A percentile compares a stretch with the other conserved stretches of the same genome.
These are phyloP conservation scores for Taphrorychus bicolor DNA, from an alignment of 2,888 invertebrate species.

Conservation along the genomic window DNA sequence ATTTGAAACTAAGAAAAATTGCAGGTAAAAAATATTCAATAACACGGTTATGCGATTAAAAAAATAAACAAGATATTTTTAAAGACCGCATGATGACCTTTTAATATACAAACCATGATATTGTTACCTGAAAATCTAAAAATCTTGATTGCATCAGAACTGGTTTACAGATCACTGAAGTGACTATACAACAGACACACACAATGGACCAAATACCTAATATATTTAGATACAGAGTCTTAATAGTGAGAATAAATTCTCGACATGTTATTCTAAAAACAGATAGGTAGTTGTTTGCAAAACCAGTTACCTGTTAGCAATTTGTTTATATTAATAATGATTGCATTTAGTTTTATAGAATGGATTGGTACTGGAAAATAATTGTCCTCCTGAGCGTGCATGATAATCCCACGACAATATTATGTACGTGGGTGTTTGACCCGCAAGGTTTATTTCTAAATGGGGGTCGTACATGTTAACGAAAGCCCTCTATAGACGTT, in stretches of 20 bases:
- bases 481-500: no score
- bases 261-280: neutral
- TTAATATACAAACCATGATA: neutral
- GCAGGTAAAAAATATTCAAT: no score
- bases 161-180: slow-evolving; percentile 13
- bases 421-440: no score
- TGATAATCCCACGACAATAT: neutral
- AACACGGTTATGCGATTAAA: no score
- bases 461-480: no score
- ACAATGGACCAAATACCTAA: slow-evolving; percentile 2
- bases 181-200: neutral
- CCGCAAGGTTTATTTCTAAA: no score
- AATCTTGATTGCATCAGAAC: slow-evolving; percentile 17
- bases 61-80: no score
- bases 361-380: neutral
- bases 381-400: neutral
- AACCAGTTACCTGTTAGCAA: neutral
- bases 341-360: neutral
- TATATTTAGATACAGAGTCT: slow-evolving; percentile 1
- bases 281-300: neutral
- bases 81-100: no score
- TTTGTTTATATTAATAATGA: neutral
- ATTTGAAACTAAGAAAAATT: no score
- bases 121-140: slow-evolving; percentile 12
- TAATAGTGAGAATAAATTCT: neutral